Conservation (phyloP, 2,113 vertebrate species). For the Callithrix jacchus region DNA sequence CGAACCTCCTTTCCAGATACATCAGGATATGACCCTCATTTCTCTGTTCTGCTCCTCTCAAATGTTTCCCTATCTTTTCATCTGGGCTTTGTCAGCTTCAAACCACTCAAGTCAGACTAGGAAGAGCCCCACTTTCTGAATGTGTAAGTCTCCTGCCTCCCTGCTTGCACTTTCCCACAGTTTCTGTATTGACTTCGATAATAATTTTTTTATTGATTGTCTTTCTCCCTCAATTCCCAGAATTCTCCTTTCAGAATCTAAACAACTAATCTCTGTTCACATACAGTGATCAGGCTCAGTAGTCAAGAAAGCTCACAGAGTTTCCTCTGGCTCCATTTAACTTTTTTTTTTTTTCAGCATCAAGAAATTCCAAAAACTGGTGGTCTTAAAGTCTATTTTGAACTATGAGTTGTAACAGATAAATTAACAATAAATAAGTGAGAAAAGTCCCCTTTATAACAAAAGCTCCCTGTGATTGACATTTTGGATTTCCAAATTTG, state of each 20-base stretch:
- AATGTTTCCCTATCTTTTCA: neutral
- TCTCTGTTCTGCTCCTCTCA: neutral
- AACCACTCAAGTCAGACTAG: neutral
- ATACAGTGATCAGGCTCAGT: neutral
- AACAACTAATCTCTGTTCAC: neutral
- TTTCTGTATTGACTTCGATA: neutral
- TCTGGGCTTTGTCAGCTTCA: neutral
- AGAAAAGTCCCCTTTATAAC: slow-evolving; percentile 15
- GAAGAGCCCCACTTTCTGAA: neutral
- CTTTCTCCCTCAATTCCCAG: neutral
- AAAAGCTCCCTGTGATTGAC: neutral
- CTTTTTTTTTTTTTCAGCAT: neutral
- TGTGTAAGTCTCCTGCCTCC: neutral
- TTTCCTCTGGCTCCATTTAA: neutral
- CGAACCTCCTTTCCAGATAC: neutral
- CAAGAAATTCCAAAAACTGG: neutral
- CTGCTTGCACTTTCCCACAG: neutral
- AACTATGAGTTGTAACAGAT: neutral
- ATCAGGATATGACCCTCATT: neutral
- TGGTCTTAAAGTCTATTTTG: neutral
- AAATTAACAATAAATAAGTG: neutral
- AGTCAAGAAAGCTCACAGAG: neutral
- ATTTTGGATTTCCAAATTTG: slow-evolving; percentile 1
- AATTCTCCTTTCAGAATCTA: neutral
- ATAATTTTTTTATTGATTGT: neutral